phyloP scores from a whole-genome alignment of 2,888 invertebrate genomes.

The Salticus scenicus region DNA sequence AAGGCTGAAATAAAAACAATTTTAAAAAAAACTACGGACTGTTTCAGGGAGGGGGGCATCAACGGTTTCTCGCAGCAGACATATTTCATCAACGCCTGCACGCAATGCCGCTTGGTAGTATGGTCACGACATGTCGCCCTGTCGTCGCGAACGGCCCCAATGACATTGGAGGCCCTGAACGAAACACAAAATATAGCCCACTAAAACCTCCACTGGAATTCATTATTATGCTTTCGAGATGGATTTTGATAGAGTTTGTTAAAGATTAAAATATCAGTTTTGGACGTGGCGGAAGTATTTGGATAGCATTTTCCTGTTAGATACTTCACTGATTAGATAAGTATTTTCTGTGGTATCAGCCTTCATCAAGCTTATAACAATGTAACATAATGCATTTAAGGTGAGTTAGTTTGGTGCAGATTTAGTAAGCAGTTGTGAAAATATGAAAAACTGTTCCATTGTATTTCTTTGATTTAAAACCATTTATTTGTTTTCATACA shows the following conservation, averaged over 20 bases:
- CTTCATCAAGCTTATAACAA: neutral
- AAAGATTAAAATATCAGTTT: conserved; percentile 21
- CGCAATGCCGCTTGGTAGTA: conserved; percentile 53
- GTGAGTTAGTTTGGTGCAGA: too few species aligned
- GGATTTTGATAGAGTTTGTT: conserved; percentile 9
- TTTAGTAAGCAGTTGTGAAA: too few species aligned
- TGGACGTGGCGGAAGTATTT: neutral
- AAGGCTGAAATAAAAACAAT: conserved; percentile 26
- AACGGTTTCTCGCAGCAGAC: conserved; percentile 30
- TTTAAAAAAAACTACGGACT: conserved; percentile 15
- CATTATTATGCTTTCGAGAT: conserved; percentile 11
- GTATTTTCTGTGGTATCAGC: neutral
- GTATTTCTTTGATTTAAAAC: too few species aligned
- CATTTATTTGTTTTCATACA: too few species aligned
- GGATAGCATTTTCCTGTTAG: neutral
- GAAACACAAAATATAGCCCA: conserved; percentile 32
- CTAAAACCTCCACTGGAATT: neutral
- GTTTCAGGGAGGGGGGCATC: conserved; percentile 24
- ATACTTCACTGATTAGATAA: neutral
- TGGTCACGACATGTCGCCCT: conserved; percentile 60
- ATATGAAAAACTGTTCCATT: too few species aligned
- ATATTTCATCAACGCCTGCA: conserved; percentile 54
- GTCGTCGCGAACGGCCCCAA: conserved; percentile 53
- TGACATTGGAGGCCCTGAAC: conserved; percentile 29
- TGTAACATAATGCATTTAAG: too few species aligned